Evolutionary conservation across 1,140 invertebrate genomes (phyloP), one percentile per base, ranked within the genome.

Genomic region (Agrypnia vestita): DNA sequence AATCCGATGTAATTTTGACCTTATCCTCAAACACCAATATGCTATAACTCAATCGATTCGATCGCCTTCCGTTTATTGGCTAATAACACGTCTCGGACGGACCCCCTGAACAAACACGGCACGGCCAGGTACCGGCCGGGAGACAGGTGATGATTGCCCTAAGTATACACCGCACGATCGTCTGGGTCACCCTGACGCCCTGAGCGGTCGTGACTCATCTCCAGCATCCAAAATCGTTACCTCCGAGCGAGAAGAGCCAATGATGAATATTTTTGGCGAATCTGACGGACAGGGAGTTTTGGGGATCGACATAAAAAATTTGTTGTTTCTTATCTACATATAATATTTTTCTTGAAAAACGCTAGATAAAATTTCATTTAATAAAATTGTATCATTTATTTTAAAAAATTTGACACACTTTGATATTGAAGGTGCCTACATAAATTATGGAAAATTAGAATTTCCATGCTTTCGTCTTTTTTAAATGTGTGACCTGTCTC

Each of bases 101-200:
- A 21, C 55, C 55, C 6, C 25, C 55, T 12, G 15, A 59, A 21
- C 55, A 59, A 59, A 59, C 55, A 59, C 17, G 55, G 15, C 55
- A 17, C 55, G 19, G 55, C 55, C 15, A 59, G 55, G 17, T 15
- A 17, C 55, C 9, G 15, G 55, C 11, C 17, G 21, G 15, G 17
- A 64, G 61, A 64, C 61, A 64, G 61, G 61, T 64, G 61, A 64
- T 25, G 61, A 64, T 64, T 59, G 55, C n/a, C 55, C 15, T 59
- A 59, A 59, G 15, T 35, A 35, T 59, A 59, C 55, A 59, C 55
- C 55, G 15, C 55, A 59, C 55, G 55, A 19, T 19, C 15, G 55
- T 17, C 55, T 21, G 17, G 21, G 55, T 59, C 13, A 59, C 55
- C 55, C 55, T 35, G 6, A 35, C 55, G 55, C 55, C 55, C 21